Evolutionary conservation across 53 echinoderm and acorn worm genomes (phyloP).

Genomic region (Holothuria leucospilota): DNA sequence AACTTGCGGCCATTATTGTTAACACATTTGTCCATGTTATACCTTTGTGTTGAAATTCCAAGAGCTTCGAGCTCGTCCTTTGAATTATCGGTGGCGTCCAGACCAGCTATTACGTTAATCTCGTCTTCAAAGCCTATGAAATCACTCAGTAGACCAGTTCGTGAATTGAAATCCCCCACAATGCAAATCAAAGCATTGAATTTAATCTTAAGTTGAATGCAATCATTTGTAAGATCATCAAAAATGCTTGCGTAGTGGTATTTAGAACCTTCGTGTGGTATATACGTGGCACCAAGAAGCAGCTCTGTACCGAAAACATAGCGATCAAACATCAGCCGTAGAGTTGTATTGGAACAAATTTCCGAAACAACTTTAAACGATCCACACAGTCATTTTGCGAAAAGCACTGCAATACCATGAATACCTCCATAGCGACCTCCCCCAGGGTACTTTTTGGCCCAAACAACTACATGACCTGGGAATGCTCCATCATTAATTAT

Average conservation of each 20-base stretch:
- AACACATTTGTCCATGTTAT: too few relatives aligned
- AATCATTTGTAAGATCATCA: slow-evolving; percentile 19
- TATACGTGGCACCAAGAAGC: not conserved
- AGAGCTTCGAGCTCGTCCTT: not conserved
- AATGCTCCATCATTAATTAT: too few relatives aligned
- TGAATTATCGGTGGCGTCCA: too few relatives aligned
- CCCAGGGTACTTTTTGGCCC: too few relatives aligned
- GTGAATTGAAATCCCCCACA: not conserved
- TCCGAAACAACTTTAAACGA: not conserved
- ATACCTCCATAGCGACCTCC: too few relatives aligned
- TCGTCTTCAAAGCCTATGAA: too few relatives aligned
- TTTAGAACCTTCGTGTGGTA: too few relatives aligned
- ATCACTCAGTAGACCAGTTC: not conserved
- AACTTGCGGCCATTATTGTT: too few relatives aligned
- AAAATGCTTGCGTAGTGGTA: not conserved
- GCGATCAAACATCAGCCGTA: slow-evolving; percentile 3
- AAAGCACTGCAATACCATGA: not conserved
- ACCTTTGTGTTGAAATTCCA: too few relatives aligned
- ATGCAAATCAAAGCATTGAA: not conserved
- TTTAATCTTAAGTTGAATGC: slow-evolving; percentile 10
- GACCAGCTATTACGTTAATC: too few relatives aligned
- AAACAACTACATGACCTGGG: too few relatives aligned
- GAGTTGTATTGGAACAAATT: slow-evolving; percentile 28
- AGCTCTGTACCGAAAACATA: not conserved
- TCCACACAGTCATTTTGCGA: not conserved